Evolutionary conservation across 2,113 vertebrate species (phyloP).

Genomic region (Sminthopsis crassicaudata): DNA sequence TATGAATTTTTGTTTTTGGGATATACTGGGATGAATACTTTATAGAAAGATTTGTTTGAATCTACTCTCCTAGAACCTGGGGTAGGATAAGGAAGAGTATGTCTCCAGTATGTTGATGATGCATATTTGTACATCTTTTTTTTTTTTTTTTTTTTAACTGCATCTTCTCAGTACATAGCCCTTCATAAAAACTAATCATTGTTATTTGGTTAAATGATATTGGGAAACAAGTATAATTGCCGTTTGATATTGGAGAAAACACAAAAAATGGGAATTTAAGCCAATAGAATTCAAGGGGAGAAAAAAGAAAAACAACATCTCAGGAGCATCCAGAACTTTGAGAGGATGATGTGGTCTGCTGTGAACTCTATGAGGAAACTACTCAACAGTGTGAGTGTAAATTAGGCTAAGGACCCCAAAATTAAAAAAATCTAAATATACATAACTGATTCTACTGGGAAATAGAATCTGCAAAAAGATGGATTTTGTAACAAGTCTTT

Average conservation of each 20-base stretch:
- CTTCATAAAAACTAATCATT: background rate
- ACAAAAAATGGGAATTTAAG: background rate
- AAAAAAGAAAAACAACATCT: background rate
- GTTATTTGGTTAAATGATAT: background rate
- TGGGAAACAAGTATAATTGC: background rate
- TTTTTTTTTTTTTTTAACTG: too few species aligned
- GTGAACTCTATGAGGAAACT: background rate
- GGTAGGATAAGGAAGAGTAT: background rate
- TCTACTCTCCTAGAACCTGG: background rate
- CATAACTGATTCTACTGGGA: background rate
- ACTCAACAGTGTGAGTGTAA: background rate
- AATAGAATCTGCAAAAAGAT: background rate
- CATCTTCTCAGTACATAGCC: background rate
- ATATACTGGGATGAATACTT: background rate
- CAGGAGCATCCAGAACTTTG: background rate
- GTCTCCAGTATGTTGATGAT: background rate
- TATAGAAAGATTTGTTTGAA: background rate
- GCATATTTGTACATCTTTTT: background rate
- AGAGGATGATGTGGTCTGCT: background rate
- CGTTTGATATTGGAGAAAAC: background rate
- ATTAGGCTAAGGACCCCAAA: background rate
- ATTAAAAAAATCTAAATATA: constrained; percentile 2
- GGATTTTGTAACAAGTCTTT: background rate
- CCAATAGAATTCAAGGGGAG: background rate
- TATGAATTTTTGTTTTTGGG: background rate